Conservation (phyloP, 2,113 vertebrate genomes). For the Hemiscyllium ocellatum region DNA sequence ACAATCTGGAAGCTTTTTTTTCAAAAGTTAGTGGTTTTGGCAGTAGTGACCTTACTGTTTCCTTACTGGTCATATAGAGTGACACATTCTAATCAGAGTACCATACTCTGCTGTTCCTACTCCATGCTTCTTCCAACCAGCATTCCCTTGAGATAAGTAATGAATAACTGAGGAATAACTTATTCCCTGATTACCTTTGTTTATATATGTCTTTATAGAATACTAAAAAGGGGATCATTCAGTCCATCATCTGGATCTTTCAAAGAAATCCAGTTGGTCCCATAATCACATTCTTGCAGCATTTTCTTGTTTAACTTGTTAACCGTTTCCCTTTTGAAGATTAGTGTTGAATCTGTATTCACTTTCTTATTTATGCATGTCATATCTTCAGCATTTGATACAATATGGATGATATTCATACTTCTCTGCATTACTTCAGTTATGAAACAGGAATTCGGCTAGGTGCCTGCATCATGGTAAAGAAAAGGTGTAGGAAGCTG, state of each 20-base stretch:
- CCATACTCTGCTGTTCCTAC: too few species aligned
- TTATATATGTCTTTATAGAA: not conserved
- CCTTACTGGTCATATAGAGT: too few species aligned
- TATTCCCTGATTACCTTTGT: not conserved
- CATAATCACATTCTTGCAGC: not conserved
- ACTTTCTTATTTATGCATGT: not conserved
- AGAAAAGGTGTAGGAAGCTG: not conserved
- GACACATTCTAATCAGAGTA: too few species aligned
- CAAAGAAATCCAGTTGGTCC: not conserved
- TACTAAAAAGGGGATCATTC: not conserved
- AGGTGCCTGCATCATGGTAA: not conserved
- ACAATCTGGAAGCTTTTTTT: too few species aligned
- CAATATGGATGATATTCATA: not conserved
- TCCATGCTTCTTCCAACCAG: too few species aligned
- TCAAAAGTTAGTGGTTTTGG: too few species aligned
- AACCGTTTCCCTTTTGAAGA: not conserved
- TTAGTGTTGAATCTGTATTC: not conserved
- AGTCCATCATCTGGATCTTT: not conserved
- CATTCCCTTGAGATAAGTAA: too few species aligned
- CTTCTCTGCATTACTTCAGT: not conserved
- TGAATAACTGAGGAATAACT: not conserved
- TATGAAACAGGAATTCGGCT: not conserved
- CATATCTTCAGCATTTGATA: not conserved
- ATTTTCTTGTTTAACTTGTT: not conserved
- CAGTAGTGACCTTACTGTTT: too few species aligned